phyloP scores from a whole-genome alignment of 37 sponge, comb jelly and placozoan genomes.

The Beroe ovata region DNA sequence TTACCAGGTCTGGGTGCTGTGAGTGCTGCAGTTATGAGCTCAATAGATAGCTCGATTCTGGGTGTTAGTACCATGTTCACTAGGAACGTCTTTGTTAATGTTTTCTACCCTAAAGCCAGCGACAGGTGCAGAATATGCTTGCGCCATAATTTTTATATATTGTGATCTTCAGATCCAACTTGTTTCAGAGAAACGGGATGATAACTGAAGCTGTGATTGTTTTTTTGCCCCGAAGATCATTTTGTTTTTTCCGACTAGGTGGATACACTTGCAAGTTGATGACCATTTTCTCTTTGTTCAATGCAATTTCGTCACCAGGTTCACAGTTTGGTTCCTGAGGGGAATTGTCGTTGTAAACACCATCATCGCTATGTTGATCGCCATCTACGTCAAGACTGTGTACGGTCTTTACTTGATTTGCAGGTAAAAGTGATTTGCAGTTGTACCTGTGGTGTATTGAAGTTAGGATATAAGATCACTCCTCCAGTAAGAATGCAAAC shows the following conservation, averaged over 20 bases:
- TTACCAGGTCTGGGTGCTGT: slow-evolving; percentile 60
- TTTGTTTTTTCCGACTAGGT: too few species aligned
- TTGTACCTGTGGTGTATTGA: not conserved
- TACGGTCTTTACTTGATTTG: slow-evolving; percentile 60
- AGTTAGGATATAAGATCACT: too few species aligned
- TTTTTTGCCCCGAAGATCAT: too few species aligned
- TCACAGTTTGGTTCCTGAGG: slow-evolving; percentile 44
- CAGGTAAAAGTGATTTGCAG: too few species aligned
- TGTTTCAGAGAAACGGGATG: too few species aligned
- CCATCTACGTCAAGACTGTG: slow-evolving; percentile 41
- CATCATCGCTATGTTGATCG: slow-evolving; percentile 45
- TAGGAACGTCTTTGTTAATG: slow-evolving; percentile 37
- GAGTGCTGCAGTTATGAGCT: slow-evolving; percentile 31
- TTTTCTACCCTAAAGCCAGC: slow-evolving; percentile 1
- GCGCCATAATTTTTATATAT: too few species aligned
- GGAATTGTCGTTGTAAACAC: slow-evolving; percentile 16
- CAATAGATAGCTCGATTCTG: slow-evolving; percentile 23
- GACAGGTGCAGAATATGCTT: slow-evolving; percentile 16
- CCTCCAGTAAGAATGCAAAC: too few species aligned
- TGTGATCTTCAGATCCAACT: too few species aligned
- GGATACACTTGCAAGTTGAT: too few species aligned
- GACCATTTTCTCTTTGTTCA: too few species aligned
- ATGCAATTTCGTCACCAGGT: not conserved
- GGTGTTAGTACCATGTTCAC: slow-evolving; percentile 54
- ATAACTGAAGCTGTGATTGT: too few species aligned